Evolutionary conservation across 2,113 vertebrate species (phyloP).

Genomic region (Tretioscincus oriximinensis): DNA sequence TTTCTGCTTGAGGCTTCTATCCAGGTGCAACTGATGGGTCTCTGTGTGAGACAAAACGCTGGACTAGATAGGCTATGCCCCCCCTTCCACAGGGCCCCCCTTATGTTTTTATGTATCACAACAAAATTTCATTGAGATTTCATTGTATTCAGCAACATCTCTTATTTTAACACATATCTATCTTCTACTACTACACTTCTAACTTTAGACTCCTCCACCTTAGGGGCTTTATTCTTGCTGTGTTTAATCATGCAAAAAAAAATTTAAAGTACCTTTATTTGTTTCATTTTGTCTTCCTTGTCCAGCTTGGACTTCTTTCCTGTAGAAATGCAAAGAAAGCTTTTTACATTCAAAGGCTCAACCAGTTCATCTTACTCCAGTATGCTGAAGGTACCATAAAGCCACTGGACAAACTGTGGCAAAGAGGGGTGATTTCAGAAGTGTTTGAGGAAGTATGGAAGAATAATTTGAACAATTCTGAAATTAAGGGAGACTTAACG

Average conservation of each 20-base stretch:
- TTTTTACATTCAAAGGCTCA: slow-evolving; percentile 34
- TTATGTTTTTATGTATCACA: too few species aligned
- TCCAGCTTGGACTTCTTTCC: slow-evolving; percentile 80
- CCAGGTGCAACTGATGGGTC: too few species aligned
- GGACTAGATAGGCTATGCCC: too few species aligned
- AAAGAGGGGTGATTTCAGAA: neutral
- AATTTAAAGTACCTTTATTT: slow-evolving; percentile 76
- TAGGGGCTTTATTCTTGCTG: too few species aligned
- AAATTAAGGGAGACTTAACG: neutral
- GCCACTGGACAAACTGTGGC: neutral
- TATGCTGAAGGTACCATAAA: slow-evolving; percentile 5
- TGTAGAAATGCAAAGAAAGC: slow-evolving; percentile 60
- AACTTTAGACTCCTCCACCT: too few species aligned
- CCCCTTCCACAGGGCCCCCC: too few species aligned
- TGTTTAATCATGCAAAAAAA: neutral
- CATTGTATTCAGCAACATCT: too few species aligned
- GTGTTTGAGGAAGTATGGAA: neutral
- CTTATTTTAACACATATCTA: too few species aligned
- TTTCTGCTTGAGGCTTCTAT: too few species aligned
- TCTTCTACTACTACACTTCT: too few species aligned
- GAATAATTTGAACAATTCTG: neutral
- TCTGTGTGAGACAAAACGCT: too few species aligned
- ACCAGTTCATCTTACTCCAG: neutral
- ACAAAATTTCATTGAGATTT: too few species aligned
- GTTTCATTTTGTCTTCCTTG: slow-evolving; percentile 79